These are phyloP conservation scores for Typhlomys cinereus DNA, from an alignment of 2,113 vertebrate genomes.

Conservation along the genomic window DNA sequence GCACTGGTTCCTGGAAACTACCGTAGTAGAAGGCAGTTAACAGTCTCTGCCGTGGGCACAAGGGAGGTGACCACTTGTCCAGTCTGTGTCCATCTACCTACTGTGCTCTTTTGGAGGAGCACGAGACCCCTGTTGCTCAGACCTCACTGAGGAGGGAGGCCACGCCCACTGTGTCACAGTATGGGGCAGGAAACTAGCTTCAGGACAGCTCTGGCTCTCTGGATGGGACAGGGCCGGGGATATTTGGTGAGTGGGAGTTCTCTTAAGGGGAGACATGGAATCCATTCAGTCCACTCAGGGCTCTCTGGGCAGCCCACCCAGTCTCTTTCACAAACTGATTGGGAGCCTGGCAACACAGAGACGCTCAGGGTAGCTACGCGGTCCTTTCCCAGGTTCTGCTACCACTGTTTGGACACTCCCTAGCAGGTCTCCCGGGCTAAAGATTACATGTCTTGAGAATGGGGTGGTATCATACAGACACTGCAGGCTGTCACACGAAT, in stretches of 20 bases:
- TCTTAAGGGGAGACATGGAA: background rate
- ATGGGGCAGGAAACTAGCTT: slow-evolving; percentile 56
- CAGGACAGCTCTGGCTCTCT: slow-evolving; percentile 41
- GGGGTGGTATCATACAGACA: fast-evolving
- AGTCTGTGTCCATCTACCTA: background rate
- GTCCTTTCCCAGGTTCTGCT: background rate
- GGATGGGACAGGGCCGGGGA: slow-evolving; percentile 51
- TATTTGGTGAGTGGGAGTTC: background rate
- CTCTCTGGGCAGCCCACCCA: background rate
- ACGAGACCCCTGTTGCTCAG: slow-evolving; percentile 53
- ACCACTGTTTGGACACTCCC: background rate
- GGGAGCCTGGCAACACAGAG: background rate
- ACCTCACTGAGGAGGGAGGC: slow-evolving; percentile 27
- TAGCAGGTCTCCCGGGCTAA: background rate
- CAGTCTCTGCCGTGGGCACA: background rate
- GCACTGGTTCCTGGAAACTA: background rate
- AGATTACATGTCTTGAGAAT: background rate
- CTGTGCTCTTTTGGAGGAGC: slow-evolving; percentile 12
- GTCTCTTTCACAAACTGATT: background rate
- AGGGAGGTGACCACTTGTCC: background rate
- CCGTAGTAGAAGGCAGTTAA: background rate
- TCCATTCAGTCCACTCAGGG: background rate
- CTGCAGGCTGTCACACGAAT: too few species aligned
- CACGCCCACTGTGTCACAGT: slow-evolving; percentile 27
- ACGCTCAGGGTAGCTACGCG: background rate